Evolutionary conservation across 2,797 vertebrate species (phyloP), one percentile per base, ranked within the genome.

Genomic region (Chelonia mydas): DNA sequence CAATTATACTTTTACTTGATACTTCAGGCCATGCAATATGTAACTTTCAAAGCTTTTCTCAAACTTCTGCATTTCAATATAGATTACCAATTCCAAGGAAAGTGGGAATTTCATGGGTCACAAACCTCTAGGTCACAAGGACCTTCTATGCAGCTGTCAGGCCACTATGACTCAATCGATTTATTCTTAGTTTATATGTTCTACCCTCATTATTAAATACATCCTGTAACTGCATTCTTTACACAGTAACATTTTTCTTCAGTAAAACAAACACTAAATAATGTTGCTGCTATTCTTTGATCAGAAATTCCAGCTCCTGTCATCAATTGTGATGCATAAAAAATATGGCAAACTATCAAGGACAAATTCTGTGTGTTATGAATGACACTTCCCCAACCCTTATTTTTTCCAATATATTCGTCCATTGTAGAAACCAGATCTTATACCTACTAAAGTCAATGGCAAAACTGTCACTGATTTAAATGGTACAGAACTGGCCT

Each of bases 31-130:
- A 90, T 21, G 10, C 19, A 90, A 76, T 57, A 94, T 68, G 45
- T 74, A 97, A 81, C 65, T 87, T 93, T 65, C 50, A 78, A 68
- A 53, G 85, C n/a, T 87, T 96, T 89, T 95, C 88, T 88, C 93
- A 96, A 96, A 91, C 79, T 80, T 93, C 86, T 84, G 59, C 81
- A 96, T 45, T 95, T 92, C 92, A 95, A 97, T 92, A 91, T 95
- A 93, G 82, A 82, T 96, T 95, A 95, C 89, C 93, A 93, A 92
- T 57, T 86, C 88, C 90, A 96, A 97, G 95, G 96, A 97, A 95
- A 96, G 96, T 88, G 68, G 81, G 94, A 91, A 96, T 98, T 98
- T 98, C 96, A 97, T 83, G 97, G 96, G 96, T 97, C 97, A 97
- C 90, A 98, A 96, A 91, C 81, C 96, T 76, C 95, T 94, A 81